Percentiles rank a stretch among this genome's conserved stretches.
Conservation (phyloP, 2,888 invertebrate species). For the Pilophorus perplexus region DNA sequence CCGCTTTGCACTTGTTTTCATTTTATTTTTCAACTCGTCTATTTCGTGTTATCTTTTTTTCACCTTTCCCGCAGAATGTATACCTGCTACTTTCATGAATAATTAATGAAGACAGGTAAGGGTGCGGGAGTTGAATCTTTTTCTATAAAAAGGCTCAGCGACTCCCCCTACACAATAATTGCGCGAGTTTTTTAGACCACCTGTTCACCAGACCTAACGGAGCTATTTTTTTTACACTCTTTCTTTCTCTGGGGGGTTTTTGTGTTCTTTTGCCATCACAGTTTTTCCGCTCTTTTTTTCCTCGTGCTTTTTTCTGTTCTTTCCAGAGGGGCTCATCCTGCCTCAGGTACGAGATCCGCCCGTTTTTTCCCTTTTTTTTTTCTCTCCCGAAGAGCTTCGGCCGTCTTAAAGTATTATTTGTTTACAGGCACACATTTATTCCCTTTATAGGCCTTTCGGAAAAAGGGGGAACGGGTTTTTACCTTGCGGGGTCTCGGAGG, state of each 20-base stretch:
- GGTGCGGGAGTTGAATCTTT: neutral
- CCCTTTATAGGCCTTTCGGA: slow-evolving; percentile 21
- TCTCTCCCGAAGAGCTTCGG: neutral
- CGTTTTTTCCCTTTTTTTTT: neutral
- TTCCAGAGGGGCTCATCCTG: neutral
- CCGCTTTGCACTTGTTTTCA: too few relatives aligned
- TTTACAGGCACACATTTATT: slow-evolving; percentile 19
- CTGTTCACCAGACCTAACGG: slow-evolving; percentile 13
- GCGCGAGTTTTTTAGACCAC: slow-evolving; percentile 12
- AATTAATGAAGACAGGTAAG: slow-evolving; percentile 14
- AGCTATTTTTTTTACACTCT: slow-evolving; percentile 1
- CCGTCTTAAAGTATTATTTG: slow-evolving; percentile 15
- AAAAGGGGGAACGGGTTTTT: slow-evolving; percentile 24
- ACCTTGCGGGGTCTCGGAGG: neutral
- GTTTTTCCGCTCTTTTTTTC: neutral
- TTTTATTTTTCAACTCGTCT: too few relatives aligned
- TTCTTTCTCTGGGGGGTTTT: too few relatives aligned
- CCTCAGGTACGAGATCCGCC: slow-evolving; percentile 7
- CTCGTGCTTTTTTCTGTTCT: neutral
- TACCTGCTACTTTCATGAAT: slow-evolving; percentile 11
- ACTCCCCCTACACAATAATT: slow-evolving; percentile 19
- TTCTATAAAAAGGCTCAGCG: slow-evolving; percentile 1
- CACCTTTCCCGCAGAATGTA: too few relatives aligned
- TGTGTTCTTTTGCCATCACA: too few relatives aligned
- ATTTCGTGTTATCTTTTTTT: too few relatives aligned